phyloP scores from a whole-genome alignment of 2,113 vertebrate species.

The Amphiprion percula region DNA sequence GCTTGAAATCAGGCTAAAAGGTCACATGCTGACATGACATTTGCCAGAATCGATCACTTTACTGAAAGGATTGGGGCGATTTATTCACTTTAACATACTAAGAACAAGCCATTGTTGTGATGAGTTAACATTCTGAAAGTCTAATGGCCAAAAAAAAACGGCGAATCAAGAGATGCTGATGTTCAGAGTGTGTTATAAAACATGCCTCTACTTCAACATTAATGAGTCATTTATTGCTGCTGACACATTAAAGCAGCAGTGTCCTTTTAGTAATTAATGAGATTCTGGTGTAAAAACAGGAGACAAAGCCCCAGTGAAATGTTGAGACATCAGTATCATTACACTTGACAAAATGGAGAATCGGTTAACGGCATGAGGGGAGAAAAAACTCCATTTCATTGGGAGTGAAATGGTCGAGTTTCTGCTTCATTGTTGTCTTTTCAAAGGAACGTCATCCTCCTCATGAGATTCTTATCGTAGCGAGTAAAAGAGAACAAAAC shows the following conservation, averaged over 20 bases:
- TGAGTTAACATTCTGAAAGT: no score
- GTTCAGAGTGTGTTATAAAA: no score
- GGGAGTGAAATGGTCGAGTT: neutral
- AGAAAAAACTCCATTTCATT: neutral
- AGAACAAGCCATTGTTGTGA: no score
- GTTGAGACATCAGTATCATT: slow-evolving; percentile 12
- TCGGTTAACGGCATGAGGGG: neutral
- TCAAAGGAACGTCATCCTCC: neutral
- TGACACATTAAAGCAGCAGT: neutral
- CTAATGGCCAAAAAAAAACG: no score
- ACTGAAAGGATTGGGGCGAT: no score
- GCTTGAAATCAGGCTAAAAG: no score
- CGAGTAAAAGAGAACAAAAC: slow-evolving; percentile 11
- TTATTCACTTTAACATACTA: no score
- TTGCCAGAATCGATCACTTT: no score
- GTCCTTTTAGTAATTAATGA: neutral
- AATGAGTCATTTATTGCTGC: neutral
- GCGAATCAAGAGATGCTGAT: no score
- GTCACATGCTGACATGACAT: no score
- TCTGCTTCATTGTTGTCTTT: neutral
- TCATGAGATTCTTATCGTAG: neutral
- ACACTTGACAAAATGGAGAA: neutral
- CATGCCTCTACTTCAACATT: no score
- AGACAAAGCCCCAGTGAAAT: neutral
- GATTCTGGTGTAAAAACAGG: neutral